Evolutionary conservation across 2,888 invertebrate species (phyloP).

Genomic region (Rotaria sp.): DNA sequence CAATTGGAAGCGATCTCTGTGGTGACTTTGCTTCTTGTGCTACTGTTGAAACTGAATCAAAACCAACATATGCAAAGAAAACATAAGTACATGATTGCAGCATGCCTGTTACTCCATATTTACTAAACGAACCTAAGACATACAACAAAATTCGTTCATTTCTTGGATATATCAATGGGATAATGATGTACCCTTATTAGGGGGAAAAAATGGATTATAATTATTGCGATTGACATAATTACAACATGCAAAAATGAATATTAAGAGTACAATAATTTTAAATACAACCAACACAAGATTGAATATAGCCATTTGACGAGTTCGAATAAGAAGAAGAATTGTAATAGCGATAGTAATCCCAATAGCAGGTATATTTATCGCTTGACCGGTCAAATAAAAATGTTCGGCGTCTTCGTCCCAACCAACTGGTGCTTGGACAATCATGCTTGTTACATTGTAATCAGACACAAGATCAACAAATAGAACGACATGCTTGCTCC

Average conservation of each 20-base stretch:
- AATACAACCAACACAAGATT: neutral
- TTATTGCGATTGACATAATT: neutral
- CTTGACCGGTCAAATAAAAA: neutral
- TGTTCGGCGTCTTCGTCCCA: neutral
- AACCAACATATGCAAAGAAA: slow-evolving; percentile 37
- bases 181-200: neutral
- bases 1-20: slow-evolving; percentile 8
- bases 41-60: slow-evolving; percentile 35
- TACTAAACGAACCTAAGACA: neutral
- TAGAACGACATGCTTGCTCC: neutral
- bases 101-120: slow-evolving; percentile 18
- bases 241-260: neutral
- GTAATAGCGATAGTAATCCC: neutral
- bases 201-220: neutral
- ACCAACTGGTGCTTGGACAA: neutral
- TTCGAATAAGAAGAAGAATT: neutral
- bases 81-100: neutral
- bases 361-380: neutral
- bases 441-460: neutral
- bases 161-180: neutral
- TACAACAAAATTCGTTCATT: neutral
- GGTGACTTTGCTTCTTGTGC: slow-evolving; percentile 33
- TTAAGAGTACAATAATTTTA: neutral
- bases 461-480: neutral
- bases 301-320: neutral